Evolutionary conservation across 2,888 invertebrate genomes (phyloP), one percentile per base, ranked within the genome.

Genomic region (Lutraria lutraria): DNA sequence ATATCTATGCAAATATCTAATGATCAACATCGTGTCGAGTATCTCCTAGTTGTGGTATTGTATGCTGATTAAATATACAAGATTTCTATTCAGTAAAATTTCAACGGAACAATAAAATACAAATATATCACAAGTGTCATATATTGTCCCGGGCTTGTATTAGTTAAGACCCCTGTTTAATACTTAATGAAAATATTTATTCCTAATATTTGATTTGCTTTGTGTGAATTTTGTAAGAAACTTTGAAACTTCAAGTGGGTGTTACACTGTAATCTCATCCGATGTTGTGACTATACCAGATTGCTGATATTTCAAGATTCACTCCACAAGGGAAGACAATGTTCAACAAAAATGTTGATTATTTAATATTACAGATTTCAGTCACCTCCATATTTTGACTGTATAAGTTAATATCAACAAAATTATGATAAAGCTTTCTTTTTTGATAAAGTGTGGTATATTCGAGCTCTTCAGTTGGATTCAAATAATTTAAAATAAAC

Each of bases 101-200:
- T 76, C 19, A 31, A 31, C 31, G 2, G 19, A 76, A 76, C 52
- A 43, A 83, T 83, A 83, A 68, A 83, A 68, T 43, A 68, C 72
- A 83, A 72, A 34, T 52, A 83, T 43, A 72, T 72, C 68, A 83
- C 12, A 29, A 72, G 52, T 83, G 83, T 83, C 72, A 31, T 0
- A n/a, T n/a, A 60, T 43, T 52, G 15, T 68, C 21, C 68, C 4
- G 29, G 19, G n/a, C 29, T 76, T 12, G 25, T 25, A 25, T 8
- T 21, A 81, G 63, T 76, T 87, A 43, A 82, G 60, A 87, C 31
- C 31, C 72, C 72, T 72, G n/a, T 56, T 72, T 87, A 87, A 87
- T 87, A 82, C 82, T 53, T 82, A 72, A 87, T n/a, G 72, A 87
- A 87, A 87, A 87, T 82, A 87, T 87, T 87, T 25, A 54, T 68